Conservation (phyloP, 2,797 vertebrate genomes). For the Botia kubotai region DNA sequence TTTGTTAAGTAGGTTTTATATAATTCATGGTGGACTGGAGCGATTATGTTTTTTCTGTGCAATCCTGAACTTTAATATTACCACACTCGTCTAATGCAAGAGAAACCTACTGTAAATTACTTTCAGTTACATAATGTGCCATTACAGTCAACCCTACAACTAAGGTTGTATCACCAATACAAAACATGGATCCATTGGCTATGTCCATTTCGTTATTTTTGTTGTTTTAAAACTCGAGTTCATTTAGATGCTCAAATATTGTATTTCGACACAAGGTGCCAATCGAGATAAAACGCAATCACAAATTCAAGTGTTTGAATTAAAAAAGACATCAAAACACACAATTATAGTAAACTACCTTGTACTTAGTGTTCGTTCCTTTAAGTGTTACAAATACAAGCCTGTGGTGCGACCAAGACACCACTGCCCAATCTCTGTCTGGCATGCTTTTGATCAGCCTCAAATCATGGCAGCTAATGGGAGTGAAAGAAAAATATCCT, state of each 20-base stretch:
- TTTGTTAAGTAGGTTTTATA: background rate
- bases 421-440: background rate
- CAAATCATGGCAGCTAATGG: slow-evolving; percentile 53
- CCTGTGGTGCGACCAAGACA: slow-evolving; percentile 4
- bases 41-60: too few relatives aligned
- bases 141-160: too few relatives aligned
- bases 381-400: slow-evolving; percentile 8
- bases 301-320: too few relatives aligned
- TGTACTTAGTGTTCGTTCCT: background rate
- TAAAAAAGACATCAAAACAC: slow-evolving; percentile 1
- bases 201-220: too few relatives aligned
- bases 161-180: background rate
- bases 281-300: background rate
- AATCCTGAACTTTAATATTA: too few relatives aligned
- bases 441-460: slow-evolving; percentile 47
- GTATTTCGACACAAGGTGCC: background rate
- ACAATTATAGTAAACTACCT: slow-evolving; percentile 5
- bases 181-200: too few relatives aligned
- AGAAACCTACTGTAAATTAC: too few relatives aligned
- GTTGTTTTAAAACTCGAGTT: too few relatives aligned
- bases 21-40: background rate
- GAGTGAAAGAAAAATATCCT: slow-evolving; percentile 46
- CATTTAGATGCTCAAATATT: background rate
- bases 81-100: too few relatives aligned
- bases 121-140: too few relatives aligned